These are phyloP conservation scores for Plagiodera versicolora DNA, from an alignment of 2,888 invertebrate genomes.

Conservation along the genomic window DNA sequence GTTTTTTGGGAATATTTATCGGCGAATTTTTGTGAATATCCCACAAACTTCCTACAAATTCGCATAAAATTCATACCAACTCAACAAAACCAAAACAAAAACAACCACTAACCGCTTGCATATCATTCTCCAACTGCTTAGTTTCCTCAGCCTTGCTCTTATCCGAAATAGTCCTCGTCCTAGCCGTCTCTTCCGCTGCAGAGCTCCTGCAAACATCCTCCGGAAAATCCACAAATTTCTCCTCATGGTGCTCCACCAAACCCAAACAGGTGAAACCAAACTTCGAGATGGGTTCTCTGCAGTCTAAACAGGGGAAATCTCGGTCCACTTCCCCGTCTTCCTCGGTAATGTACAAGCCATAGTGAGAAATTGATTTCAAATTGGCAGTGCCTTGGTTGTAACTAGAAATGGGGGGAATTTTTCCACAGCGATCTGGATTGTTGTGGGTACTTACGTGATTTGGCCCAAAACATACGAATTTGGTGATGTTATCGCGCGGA, in stretches of 20 bases:
- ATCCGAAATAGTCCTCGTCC: conserved; percentile 27
- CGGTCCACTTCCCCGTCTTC: conserved; percentile 94
- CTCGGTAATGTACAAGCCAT: conserved; percentile 91
- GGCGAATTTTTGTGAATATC: no score
- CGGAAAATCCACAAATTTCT: conserved; percentile 51
- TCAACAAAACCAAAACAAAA: background rate
- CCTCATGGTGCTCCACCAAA: conserved; percentile 72
- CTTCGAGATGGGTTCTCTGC: conserved; percentile 86
- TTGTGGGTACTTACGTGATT: no score
- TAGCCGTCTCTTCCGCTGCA: conserved; percentile 15
- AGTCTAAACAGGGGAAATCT: conserved; percentile 90
- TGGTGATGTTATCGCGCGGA: no score
- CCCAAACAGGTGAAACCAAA: conserved; percentile 91
- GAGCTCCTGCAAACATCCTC: conserved; percentile 17
- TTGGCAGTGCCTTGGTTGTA: conserved; percentile 46
- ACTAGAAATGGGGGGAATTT: conserved; percentile 11
- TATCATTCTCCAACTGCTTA: conserved; percentile 55
- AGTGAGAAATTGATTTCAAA: conserved; percentile 68
- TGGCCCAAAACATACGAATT: no score
- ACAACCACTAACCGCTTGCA: conserved; percentile 48
- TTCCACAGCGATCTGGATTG: no score
- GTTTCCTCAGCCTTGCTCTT: conserved; percentile 45
- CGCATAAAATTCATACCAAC: no score
- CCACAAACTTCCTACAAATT: no score
- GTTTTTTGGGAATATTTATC: no score